These are phyloP conservation scores for Epizoanthus rinbou DNA, from an alignment of 92 coral and sea anemone genomes.

Conservation along the genomic window DNA sequence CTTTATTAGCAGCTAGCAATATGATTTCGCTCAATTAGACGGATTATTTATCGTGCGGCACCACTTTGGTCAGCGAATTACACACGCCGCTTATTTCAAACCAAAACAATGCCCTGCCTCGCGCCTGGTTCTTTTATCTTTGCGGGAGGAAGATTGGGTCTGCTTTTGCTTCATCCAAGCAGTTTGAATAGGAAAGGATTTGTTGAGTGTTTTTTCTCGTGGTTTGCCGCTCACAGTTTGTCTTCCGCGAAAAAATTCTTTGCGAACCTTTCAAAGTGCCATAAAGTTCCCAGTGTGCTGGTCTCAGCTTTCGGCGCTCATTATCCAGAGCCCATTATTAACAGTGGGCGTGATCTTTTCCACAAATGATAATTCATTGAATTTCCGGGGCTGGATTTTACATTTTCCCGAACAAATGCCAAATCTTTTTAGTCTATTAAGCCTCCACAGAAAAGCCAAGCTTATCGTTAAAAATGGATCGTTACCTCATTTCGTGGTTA, in stretches of 20 bases:
- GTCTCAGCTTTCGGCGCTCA: constrained; percentile 45
- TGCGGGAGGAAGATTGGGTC: constrained; percentile 53
- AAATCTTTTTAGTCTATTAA: constrained; percentile 31
- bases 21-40: constrained; percentile 77
- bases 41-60: constrained; percentile 68
- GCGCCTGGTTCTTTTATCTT: constrained; percentile 45
- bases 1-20: constrained; percentile 74
- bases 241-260: constrained; percentile 56
- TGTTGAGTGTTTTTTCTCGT: constrained; percentile 32
- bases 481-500: constrained; percentile 38
- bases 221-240: constrained; percentile 29
- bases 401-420: constrained; percentile 54
- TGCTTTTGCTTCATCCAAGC: constrained; percentile 40
- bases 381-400: constrained; percentile 77
- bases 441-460: constrained; percentile 8
- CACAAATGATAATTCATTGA: constrained; percentile 66
- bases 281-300: constrained; percentile 40
- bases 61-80: constrained; percentile 33
- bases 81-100: constrained; percentile 56
- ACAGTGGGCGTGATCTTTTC: constrained; percentile 77
- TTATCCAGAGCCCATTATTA: constrained; percentile 42
- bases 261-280: constrained; percentile 41
- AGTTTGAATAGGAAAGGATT: constrained; percentile 41
- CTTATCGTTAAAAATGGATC: constrained; percentile 28
- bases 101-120: constrained; percentile 54